These are phyloP conservation scores for Indri indri DNA, from an alignment of 2,113 vertebrate genomes.

Conservation along the genomic window DNA sequence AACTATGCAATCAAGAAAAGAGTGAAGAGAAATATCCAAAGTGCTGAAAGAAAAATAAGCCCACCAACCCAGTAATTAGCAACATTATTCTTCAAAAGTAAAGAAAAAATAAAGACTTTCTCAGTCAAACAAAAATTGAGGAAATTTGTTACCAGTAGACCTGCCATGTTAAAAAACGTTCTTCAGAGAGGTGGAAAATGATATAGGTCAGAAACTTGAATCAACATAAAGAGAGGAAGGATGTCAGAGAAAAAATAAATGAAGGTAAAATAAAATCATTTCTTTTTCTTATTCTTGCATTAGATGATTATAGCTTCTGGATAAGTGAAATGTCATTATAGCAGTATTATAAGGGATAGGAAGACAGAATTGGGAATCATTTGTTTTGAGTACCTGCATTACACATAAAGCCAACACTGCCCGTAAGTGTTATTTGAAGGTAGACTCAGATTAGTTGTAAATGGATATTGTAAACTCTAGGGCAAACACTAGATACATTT, in stretches of 20 bases:
- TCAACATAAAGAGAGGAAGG: neutral
- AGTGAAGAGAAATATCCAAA: neutral
- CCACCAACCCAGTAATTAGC: neutral
- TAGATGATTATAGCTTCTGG: neutral
- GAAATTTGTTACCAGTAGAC: neutral
- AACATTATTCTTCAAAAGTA: neutral
- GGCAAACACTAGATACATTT: neutral
- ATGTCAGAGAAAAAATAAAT: neutral
- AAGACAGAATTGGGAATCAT: neutral
- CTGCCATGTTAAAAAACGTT: neutral
- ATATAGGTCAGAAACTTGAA: neutral
- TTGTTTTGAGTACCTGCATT: neutral
- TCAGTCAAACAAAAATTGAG: neutral
- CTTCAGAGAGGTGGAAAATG: neutral
- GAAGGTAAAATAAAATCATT: neutral
- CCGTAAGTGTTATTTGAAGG: neutral
- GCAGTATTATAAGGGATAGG: neutral
- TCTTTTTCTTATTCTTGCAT: neutral
- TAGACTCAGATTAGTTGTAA: neutral
- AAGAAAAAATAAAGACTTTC: neutral
- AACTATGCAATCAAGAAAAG: neutral
- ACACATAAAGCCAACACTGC: neutral
- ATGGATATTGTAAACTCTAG: neutral
- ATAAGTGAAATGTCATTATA: neutral
- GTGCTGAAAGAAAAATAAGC: neutral